phyloP scores from a whole-genome alignment of 1,140 invertebrate species.

The Aricia agestis region DNA sequence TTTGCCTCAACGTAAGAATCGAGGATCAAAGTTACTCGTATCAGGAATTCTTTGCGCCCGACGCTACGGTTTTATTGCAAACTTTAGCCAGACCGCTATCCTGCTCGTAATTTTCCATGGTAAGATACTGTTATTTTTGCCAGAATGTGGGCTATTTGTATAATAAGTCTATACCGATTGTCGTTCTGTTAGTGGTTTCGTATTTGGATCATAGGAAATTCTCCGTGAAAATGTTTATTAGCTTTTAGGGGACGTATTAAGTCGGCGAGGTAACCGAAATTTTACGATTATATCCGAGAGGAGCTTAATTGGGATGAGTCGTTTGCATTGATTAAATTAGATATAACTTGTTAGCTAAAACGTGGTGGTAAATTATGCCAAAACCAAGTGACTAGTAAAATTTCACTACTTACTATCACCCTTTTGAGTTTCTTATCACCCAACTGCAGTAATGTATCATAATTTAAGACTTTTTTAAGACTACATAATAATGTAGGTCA shows the following conservation, averaged over 20 bases:
- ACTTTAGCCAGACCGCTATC: neutral
- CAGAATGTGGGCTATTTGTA: conserved; percentile 57
- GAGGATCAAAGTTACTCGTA: neutral
- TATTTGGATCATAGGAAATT: conserved; percentile 5
- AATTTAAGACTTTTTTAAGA: too few species aligned
- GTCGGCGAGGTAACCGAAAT: neutral
- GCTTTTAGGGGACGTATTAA: neutral
- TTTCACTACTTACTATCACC: too few species aligned
- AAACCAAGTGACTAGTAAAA: too few species aligned
- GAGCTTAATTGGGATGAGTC: neutral
- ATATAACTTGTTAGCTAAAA: neutral
- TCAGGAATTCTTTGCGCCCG: neutral
- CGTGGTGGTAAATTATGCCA: neutral
- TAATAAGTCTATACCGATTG: conserved; percentile 59
- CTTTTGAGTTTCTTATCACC: too few species aligned
- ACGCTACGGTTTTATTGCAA: conserved; percentile 1
- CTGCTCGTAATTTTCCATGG: conserved; percentile 45
- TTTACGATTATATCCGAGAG: neutral
- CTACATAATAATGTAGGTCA: too few species aligned
- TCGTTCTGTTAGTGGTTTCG: conserved; percentile 27
- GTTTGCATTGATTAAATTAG: neutral
- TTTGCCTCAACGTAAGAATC: conserved; percentile 8
- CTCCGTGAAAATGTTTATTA: neutral
- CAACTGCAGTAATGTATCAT: too few species aligned
- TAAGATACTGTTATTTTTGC: conserved; percentile 53